phyloP scores from a whole-genome alignment of 2,797 vertebrate species.

The Rhynchonycteris naso region DNA sequence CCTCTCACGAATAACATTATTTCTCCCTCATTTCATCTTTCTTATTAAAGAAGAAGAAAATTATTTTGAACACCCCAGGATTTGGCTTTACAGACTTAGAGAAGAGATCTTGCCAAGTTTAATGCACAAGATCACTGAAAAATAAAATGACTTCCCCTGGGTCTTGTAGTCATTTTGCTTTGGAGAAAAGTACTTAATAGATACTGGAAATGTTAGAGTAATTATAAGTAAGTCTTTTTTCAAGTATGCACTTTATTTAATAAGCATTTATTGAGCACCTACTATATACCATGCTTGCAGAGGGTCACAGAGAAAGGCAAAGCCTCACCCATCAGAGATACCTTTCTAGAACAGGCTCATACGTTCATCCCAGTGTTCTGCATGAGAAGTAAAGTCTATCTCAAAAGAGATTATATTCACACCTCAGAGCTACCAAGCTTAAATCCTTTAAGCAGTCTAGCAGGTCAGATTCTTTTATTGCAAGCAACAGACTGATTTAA shows the following conservation, averaged over 20 bases:
- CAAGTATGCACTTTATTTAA: neutral
- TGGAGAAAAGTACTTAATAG: neutral
- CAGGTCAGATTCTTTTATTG: neutral
- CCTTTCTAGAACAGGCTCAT: neutral
- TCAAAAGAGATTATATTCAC: neutral
- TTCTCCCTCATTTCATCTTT: neutral
- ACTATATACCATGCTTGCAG: neutral
- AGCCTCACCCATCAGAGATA: neutral
- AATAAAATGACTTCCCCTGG: neutral
- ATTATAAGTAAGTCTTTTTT: neutral
- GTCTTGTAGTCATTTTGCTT: neutral
- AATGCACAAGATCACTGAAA: neutral
- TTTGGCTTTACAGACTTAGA: slow-evolving; percentile 14
- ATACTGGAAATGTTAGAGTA: neutral
- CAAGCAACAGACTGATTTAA: slow-evolving; percentile 4
- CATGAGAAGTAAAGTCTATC: neutral
- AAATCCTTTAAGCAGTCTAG: neutral
- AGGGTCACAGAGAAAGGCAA: neutral
- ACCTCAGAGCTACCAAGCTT: neutral
- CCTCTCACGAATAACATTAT: slow-evolving; percentile 1
- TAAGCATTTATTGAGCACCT: neutral
- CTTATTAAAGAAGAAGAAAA: neutral
- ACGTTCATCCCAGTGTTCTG: neutral
- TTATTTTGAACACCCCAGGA: neutral
- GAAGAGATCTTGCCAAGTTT: neutral